These are phyloP conservation scores for Epinotia bilunana DNA, from an alignment of 2,888 invertebrate genomes.

Conservation along the genomic window DNA sequence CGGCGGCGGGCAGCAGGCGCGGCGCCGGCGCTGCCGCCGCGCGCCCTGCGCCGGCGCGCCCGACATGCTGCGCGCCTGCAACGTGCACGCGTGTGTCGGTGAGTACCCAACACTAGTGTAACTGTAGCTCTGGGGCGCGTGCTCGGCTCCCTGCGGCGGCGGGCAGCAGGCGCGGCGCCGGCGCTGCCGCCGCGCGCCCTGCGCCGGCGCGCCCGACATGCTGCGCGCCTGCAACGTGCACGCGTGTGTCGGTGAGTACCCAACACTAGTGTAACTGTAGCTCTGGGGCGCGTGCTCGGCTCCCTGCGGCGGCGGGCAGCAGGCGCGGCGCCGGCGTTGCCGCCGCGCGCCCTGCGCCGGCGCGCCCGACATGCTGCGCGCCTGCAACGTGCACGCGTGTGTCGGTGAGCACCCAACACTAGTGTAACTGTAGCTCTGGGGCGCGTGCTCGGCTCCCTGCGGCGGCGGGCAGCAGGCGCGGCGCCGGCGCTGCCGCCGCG, in stretches of 20 bases:
- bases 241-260: conserved; percentile 84
- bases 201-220: conserved; percentile 84
- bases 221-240: conserved; percentile 90
- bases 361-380: no score
- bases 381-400: no score
- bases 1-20: conserved; percentile 86
- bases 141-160: conserved; percentile 72
- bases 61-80: conserved; percentile 88
- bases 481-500: no score
- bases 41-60: conserved; percentile 82
- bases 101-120: conserved; percentile 18
- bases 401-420: no score
- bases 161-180: conserved; percentile 87
- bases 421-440: no score
- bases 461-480: no score
- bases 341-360: no score
- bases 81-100: conserved; percentile 89
- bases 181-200: conserved; percentile 80
- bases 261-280: no score
- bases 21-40: conserved; percentile 83
- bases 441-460: no score
- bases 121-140: conserved; percentile 47
- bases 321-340: no score
- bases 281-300: no score
- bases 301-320: no score